Percentiles rank a stretch among this genome's conserved stretches.
Conservation (phyloP, 2,888 invertebrate species). For the Caenorhabditis doughertyi region DNA sequence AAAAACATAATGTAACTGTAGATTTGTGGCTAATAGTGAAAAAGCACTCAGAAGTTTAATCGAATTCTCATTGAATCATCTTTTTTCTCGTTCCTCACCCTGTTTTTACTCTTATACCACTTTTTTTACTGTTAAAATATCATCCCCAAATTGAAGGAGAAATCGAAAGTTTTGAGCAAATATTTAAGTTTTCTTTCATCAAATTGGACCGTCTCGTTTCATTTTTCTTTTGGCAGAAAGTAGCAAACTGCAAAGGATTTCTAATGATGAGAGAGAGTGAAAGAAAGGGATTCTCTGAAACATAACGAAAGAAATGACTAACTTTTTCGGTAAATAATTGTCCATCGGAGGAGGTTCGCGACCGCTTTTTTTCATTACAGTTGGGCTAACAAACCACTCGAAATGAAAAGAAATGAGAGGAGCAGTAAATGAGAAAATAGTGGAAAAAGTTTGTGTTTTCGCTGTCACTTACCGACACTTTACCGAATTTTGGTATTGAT, state of each 20-base stretch:
- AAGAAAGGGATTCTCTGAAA: constrained; percentile 61
- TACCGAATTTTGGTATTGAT: not conserved
- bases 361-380: constrained; percentile 43
- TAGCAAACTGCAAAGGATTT: constrained; percentile 34
- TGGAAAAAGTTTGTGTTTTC: constrained; percentile 30
- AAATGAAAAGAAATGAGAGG: constrained; percentile 22
- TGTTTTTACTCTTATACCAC: not conserved
- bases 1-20: not conserved
- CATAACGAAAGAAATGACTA: constrained; percentile 52
- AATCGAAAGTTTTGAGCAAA: constrained; percentile 52
- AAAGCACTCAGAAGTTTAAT: not conserved
- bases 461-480: constrained; percentile 23
- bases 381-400: constrained; percentile 63
- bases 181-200: constrained; percentile 50
- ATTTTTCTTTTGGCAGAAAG: not conserved
- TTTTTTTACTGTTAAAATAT: constrained; percentile 41
- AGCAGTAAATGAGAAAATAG: constrained; percentile 23
- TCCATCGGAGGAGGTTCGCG: constrained; percentile 1
- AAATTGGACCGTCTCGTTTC: constrained; percentile 22
- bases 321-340: constrained; percentile 62
- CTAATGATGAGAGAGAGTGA: too few relatives aligned
- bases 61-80: not conserved
- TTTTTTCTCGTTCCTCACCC: not conserved
- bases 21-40: not conserved
- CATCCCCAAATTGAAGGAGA: constrained; percentile 44